Evolutionary conservation across 1,140 invertebrate genomes (phyloP), one percentile per base, ranked within the genome.

Genomic region (Drosophila tristis): DNA sequence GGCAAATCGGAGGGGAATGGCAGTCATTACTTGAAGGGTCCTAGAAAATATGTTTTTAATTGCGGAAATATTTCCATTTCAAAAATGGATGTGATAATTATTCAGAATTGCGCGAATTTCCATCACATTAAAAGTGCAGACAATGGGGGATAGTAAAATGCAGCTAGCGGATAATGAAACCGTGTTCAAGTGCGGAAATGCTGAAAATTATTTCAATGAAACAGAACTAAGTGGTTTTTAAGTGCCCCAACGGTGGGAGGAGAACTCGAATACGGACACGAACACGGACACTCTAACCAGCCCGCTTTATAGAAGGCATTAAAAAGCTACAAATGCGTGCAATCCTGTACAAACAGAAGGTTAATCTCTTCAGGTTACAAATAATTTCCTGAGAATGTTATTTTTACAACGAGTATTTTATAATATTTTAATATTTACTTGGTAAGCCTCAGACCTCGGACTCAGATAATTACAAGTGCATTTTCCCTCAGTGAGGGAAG

Each of bases 71-170:
- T 77, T 77, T 77, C 53, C 73, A 77, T 77, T 77, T 70, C 64
- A 75, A 66, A 77, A 87, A 82, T 87, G 76, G 82, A 76, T 82
- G 78, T 60, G 63, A 87, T 87, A 87, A 87, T 87, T 87, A 82
- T 82, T 70, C 84, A 55, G 74, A 87, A 74, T 75, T 62, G 78
- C 60, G 63, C 78, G 65, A 80, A 87, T 82, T 87, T 89, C 57
- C 84, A 89, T 87, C 79, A 82, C 84, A 87, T 87, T 87, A 82
- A 82, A 87, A 79, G 78, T 79, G 66, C 79, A 78, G 70, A 87
- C 84, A 87, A 87, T 87, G 66, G 73, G 53, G 66, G 64, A 87
- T 64, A 70, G 78, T 82, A 72, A 82, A 82, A 78, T 86, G 84
- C 66, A 89, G 74, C 62, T 56, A 45, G 49, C 50, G 58, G 47